Percentiles rank a stretch among this genome's conserved stretches.
These are phyloP conservation scores for Protomyctophum bolini DNA, from an alignment of 2,113 vertebrate genomes.

Conservation along the genomic window DNA sequence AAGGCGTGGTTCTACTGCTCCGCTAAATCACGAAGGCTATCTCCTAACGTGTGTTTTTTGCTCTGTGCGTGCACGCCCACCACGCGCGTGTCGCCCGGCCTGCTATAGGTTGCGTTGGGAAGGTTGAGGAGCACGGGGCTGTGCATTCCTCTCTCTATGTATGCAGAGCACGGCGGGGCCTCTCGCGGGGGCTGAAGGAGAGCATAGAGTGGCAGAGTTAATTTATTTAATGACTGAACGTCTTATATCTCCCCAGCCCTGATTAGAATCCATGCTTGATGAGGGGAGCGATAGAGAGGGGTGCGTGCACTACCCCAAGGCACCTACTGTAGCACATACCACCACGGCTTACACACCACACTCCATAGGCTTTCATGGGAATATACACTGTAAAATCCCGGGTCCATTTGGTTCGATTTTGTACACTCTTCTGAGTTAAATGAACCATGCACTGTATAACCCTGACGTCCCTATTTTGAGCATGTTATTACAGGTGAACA, in stretches of 20 bases:
- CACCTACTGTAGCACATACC: conserved; percentile 45
- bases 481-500: too few relatives aligned
- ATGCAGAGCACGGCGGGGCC: conserved; percentile 71
- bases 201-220: conserved; percentile 80
- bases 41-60: conserved; percentile 31
- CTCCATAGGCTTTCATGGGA: conserved; percentile 23
- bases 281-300: conserved; percentile 73
- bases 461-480: too few relatives aligned
- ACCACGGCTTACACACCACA: conserved; percentile 35
- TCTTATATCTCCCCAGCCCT: conserved; percentile 79
- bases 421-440: too few relatives aligned
- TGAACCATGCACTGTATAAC: too few relatives aligned
- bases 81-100: conserved; percentile 32
- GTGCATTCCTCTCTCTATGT: conserved; percentile 56
- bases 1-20: conserved; percentile 54
- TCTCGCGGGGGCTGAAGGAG: conserved; percentile 71
- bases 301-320: conserved; percentile 60
- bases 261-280: conserved; percentile 81
- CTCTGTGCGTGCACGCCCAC: background rate
- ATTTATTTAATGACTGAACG: conserved; percentile 83
- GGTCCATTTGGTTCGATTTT: too few relatives aligned
- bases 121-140: conserved; percentile 48
- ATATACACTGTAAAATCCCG: background rate
- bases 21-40: conserved; percentile 60
- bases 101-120: conserved; percentile 30